These are phyloP conservation scores for Athripsodes cinereus DNA, from an alignment of 2,888 invertebrate species.

Conservation along the genomic window DNA sequence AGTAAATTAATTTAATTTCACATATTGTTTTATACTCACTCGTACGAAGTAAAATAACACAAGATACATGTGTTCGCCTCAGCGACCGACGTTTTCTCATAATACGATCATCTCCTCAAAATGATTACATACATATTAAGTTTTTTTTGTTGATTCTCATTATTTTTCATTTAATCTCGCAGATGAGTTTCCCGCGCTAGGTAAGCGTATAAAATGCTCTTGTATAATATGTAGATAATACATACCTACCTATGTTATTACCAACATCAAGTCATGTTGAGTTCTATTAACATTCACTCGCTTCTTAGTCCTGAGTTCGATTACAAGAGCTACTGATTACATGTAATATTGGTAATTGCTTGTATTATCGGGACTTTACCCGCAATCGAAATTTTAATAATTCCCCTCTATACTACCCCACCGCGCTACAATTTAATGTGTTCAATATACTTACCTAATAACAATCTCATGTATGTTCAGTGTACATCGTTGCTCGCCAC, in stretches of 20 bases:
- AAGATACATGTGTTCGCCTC: no score
- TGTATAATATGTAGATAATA: no score
- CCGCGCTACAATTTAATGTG: neutral
- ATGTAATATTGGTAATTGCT: conserved; percentile 13
- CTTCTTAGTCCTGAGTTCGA: conserved; percentile 4
- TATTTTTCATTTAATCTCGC: neutral
- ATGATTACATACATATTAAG: no score
- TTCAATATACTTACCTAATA: neutral
- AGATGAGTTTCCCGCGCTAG: neutral
- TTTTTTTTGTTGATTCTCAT: no score
- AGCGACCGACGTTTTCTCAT: no score
- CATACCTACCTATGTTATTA: no score
- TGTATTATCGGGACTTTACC: neutral
- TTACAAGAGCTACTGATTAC: conserved; percentile 10
- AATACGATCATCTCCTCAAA: no score
- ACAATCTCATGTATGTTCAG: neutral
- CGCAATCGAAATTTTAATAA: neutral
- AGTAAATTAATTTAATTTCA: conserved; percentile 5
- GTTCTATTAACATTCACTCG: no score
- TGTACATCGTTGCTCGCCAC: neutral
- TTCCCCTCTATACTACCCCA: conserved; percentile 7
- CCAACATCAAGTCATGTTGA: no score
- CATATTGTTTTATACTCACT: neutral
- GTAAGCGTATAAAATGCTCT: no score
- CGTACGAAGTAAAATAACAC: no score